phyloP scores from a whole-genome alignment of 2,888 invertebrate species.

The Apodemia duryi region DNA sequence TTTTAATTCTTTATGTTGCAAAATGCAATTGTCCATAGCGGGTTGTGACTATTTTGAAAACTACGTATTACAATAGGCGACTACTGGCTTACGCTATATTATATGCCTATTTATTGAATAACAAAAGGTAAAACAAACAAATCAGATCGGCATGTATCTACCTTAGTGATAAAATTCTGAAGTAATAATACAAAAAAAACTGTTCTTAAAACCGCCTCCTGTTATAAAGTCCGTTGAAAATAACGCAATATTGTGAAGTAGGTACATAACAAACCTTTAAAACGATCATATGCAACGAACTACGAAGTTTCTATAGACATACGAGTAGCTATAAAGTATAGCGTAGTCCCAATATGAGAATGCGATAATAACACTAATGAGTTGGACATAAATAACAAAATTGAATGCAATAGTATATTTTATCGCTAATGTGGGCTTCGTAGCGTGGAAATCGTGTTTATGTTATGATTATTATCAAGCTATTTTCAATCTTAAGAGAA shows the following conservation, averaged over 20 bases:
- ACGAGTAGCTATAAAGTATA: neutral
- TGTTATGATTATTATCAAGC: neutral
- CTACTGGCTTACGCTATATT: too few species aligned
- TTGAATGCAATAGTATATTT: neutral
- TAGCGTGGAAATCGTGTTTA: slow-evolving; percentile 23
- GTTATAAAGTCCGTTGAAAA: too few species aligned
- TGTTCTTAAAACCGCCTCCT: too few species aligned
- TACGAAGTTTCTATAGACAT: slow-evolving; percentile 2
- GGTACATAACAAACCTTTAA: neutral
- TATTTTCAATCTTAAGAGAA: slow-evolving; percentile 12
- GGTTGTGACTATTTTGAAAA: too few species aligned
- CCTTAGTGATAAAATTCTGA: too few species aligned
- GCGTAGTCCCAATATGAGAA: neutral
- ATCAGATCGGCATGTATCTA: too few species aligned
- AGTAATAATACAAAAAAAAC: too few species aligned
- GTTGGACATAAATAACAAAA: neutral
- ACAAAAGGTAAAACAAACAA: too few species aligned
- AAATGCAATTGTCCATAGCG: too few species aligned
- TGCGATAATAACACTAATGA: slow-evolving; percentile 5
- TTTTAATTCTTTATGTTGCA: too few species aligned
- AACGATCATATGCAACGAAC: slow-evolving; percentile 4
- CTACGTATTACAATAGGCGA: too few species aligned
- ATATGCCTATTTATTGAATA: too few species aligned
- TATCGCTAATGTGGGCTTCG: slow-evolving; percentile 15
- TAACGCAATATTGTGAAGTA: neutral